phyloP scores from a whole-genome alignment of 2,797 vertebrate species.

The Ambastaia sidthimunki region DNA sequence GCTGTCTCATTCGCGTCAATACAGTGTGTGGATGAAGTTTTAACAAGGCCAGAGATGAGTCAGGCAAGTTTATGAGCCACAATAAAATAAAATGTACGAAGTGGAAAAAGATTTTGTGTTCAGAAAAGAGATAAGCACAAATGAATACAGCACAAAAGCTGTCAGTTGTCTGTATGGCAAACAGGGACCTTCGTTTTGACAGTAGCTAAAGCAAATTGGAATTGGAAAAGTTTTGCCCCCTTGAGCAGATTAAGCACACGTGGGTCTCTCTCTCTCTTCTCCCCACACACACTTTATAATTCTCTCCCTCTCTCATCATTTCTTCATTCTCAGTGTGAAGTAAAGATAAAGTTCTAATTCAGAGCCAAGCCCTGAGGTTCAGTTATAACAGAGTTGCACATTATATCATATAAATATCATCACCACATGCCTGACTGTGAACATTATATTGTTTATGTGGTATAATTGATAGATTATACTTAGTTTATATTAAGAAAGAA shows the following conservation, averaged over 20 bases:
- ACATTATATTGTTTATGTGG: neutral
- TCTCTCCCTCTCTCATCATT: neutral
- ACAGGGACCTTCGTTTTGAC: conserved; percentile 12
- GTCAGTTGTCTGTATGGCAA: neutral
- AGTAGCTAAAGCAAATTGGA: neutral
- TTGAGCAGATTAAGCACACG: neutral
- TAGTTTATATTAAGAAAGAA: neutral
- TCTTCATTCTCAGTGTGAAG: neutral
- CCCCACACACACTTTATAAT: neutral
- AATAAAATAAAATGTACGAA: conserved; percentile 20
- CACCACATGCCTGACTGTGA: conserved; percentile 7
- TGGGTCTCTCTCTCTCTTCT: neutral
- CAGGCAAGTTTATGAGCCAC: conserved; percentile 23
- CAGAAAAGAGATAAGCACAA: neutral
- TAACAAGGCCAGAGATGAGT: conserved; percentile 41
- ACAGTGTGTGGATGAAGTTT: conserved; percentile 2
- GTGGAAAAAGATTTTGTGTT: conserved; percentile 5
- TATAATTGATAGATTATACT: conserved; percentile 5
- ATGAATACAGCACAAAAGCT: neutral
- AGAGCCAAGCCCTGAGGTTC: neutral
- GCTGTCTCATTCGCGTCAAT: conserved; percentile 16
- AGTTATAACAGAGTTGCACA: neutral
- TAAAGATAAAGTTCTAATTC: neutral
- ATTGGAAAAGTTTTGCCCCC: neutral
- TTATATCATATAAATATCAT: neutral